These are phyloP conservation scores for Syngnathus typhle DNA, from an alignment of 2,113 vertebrate genomes.

Conservation along the genomic window DNA sequence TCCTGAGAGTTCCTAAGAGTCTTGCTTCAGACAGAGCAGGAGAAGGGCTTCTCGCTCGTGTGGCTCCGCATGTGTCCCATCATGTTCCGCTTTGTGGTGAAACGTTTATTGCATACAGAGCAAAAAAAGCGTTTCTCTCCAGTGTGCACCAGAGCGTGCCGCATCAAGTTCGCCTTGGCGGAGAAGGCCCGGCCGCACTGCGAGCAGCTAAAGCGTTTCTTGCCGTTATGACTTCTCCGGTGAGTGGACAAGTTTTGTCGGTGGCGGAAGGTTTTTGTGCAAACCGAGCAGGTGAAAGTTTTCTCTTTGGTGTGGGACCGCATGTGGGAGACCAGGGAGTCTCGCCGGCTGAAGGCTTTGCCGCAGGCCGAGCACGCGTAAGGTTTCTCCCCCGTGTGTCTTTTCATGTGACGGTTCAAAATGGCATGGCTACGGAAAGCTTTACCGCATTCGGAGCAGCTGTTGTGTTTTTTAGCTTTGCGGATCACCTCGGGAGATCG, in stretches of 20 bases:
- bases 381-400: not conserved
- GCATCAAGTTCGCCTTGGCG: not conserved
- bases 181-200: not conserved
- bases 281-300: not conserved
- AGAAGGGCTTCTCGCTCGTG: not conserved
- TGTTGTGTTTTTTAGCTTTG: not conserved
- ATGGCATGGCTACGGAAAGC: not conserved
- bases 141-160: not conserved
- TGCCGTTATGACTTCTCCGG: not conserved
- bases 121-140: conserved; percentile 8
- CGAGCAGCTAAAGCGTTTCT: not conserved
- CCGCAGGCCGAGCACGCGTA: not conserved
- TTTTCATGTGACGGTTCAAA: not conserved
- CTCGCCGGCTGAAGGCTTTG: not conserved
- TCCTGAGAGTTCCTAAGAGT: too few species aligned
- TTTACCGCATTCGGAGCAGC: not conserved
- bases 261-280: not conserved
- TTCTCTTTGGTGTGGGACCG: not conserved
- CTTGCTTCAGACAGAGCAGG: not conserved
- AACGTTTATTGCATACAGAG: not conserved
- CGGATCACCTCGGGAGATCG: not conserved
- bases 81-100: not conserved
- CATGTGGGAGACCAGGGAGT: not conserved
- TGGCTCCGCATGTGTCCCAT: not conserved
- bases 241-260: not conserved